Evolutionary conservation across 2,113 vertebrate species (phyloP), one percentile per base, ranked within the genome.

Genomic region (Paracanthobrama guichenoti): DNA sequence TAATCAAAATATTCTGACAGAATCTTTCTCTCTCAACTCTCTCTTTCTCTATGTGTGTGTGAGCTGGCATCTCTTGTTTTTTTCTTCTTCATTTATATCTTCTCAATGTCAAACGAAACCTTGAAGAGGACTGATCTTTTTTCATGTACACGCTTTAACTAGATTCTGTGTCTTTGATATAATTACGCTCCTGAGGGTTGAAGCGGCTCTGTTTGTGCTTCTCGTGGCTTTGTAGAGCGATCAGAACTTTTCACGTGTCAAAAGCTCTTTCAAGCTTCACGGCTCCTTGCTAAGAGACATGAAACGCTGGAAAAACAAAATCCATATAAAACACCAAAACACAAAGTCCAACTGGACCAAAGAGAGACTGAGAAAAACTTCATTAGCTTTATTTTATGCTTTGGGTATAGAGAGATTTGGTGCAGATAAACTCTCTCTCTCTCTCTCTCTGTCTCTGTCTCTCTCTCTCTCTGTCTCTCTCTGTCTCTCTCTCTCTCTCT

Each of bases 101-200:
- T 93, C 94, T 95, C 93, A 90, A 92, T 95, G 95, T 96, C 96
- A 97, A 94, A 91, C 91, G 89, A 92, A 90, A 92, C 94, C 95
- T 95, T 95, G 94, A 96, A 97, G 95, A 93, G 91, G 92, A 81
- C 92, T 92, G 93, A 95, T 95, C 60, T 81, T 57, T 78, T 76
- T 91, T 91, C 89, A 95, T 95, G 92, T 94, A 90, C 91, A 91
- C 91, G 93, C 92, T 95, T 95, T 96, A 96, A 96, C 94, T 95
- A 95, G 94, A 94, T 93, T 94, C 93, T 90, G 90, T 89, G 92
- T 95, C 94, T 96, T 95, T 96, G 95, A 95, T 95, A 94, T 95
- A 97, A 97, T 98, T 97, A 97, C 95, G 92, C 95, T 96, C 94
- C 90, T 89, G 93, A 94, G 95, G 93, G 92, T 94, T 93, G 91